Percentiles rank a stretch among this genome's conserved stretches.
phyloP scores from a whole-genome alignment of 2,888 invertebrate genomes.

The Dicranocentrus wangi region DNA sequence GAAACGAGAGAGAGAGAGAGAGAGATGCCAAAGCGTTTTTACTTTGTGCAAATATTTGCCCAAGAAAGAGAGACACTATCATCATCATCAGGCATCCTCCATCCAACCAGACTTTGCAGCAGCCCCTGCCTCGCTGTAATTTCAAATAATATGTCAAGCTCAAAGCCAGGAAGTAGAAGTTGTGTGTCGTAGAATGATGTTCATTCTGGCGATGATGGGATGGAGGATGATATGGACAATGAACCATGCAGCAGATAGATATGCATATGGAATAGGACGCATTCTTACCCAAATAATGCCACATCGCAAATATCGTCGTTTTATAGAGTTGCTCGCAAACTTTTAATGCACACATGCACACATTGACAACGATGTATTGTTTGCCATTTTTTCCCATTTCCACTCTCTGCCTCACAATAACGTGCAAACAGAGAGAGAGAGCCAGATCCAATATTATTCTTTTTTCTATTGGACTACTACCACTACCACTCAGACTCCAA shows the following conservation, averaged over 20 bases:
- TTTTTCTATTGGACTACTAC: background rate
- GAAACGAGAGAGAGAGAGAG: too few species aligned
- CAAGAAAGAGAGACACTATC: slow-evolving; percentile 9
- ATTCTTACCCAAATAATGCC: too few species aligned
- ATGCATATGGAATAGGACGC: too few species aligned
- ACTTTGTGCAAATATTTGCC: slow-evolving; percentile 45
- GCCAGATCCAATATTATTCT: background rate
- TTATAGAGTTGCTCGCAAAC: too few species aligned
- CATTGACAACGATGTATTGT: too few species aligned
- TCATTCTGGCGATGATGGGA: slow-evolving; percentile 28
- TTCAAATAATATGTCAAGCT: slow-evolving; percentile 61
- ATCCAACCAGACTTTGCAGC: slow-evolving; percentile 4
- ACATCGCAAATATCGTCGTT: too few species aligned
- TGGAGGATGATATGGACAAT: slow-evolving; percentile 62
- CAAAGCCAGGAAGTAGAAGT: slow-evolving; percentile 64
- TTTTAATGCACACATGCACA: too few species aligned
- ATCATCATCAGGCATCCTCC: too few species aligned
- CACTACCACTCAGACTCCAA: too few species aligned
- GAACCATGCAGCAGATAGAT: slow-evolving; percentile 40
- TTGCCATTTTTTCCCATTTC: background rate
- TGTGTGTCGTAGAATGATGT: slow-evolving; percentile 8
- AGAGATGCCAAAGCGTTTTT: background rate
- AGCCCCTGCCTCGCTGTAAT: slow-evolving; percentile 26
- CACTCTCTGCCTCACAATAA: background rate
- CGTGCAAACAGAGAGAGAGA: background rate